Evolutionary conservation across 2,113 vertebrate genomes (phyloP).

Genomic region (Mohoua ochrocephala): DNA sequence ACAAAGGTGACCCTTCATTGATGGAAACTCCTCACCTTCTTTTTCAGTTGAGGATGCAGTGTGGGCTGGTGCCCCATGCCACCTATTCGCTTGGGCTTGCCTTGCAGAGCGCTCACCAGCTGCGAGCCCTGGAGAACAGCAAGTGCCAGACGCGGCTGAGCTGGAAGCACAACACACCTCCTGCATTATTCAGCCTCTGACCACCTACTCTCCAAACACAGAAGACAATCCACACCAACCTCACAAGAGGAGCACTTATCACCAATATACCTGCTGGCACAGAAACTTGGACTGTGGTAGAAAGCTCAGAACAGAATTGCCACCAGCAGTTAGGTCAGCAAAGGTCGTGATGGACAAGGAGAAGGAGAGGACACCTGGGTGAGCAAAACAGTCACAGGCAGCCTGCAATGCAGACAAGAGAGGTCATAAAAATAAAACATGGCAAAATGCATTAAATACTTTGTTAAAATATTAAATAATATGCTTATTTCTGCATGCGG

Average conservation of each 20-base stretch:
- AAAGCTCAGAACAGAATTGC: background rate
- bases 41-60: background rate
- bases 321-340: background rate
- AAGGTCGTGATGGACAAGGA: background rate
- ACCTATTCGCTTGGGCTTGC: background rate
- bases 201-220: background rate
- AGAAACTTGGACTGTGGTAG: background rate
- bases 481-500: background rate
- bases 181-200: background rate
- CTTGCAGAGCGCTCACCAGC: background rate
- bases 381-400: background rate
- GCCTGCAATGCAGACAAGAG: background rate
- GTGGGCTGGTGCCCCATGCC: rapidly evolving
- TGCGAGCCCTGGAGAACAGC: background rate
- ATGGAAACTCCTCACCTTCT: background rate
- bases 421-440: background rate
- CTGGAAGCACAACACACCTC: background rate
- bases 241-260: background rate
- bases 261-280: background rate
- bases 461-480: background rate
- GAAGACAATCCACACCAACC: background rate
- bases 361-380: background rate
- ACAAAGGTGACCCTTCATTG: background rate
- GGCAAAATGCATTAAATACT: background rate
- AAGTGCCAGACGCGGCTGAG: background rate